Percentiles rank a stretch among this genome's conserved stretches.
Evolutionary conservation across 2,888 invertebrate genomes (phyloP).

Genomic region (Coelopa pilipes): DNA sequence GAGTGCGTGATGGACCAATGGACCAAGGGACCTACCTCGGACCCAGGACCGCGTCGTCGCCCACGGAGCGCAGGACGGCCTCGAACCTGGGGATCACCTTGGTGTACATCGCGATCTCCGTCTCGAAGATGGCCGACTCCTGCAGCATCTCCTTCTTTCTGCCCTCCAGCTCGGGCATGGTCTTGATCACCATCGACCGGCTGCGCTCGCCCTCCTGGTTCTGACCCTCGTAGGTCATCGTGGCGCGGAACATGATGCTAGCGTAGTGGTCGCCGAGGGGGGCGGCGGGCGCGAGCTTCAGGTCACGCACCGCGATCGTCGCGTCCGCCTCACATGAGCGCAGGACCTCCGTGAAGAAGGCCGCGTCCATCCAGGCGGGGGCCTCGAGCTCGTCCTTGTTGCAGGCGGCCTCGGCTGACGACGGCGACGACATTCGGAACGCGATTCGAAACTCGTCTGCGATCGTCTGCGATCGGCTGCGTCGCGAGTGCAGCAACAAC

Average conservation of each 20-base stretch:
- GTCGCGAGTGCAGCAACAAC: no score
- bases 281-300: constrained; percentile 33
- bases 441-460: no score
- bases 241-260: constrained; percentile 44
- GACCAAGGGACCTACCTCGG: constrained; percentile 8
- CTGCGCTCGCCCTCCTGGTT: not conserved
- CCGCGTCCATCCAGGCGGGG: constrained; percentile 48
- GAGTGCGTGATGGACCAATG: not conserved
- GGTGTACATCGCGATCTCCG: constrained; percentile 56
- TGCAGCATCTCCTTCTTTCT: constrained; percentile 51
- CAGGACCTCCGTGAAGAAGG: constrained; percentile 47
- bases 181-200: constrained; percentile 51
- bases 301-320: constrained; percentile 13
- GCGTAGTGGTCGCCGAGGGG: constrained; percentile 44
- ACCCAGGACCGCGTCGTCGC: constrained; percentile 33
- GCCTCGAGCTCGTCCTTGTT: constrained; percentile 50
- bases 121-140: constrained; percentile 49
- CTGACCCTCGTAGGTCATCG: not conserved
- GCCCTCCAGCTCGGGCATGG: constrained; percentile 54
- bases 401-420: not conserved
- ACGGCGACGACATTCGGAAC: no score
- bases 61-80: constrained; percentile 32
- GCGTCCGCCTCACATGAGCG: constrained; percentile 1
- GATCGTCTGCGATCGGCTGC: no score
- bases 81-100: constrained; percentile 55